These are phyloP conservation scores for Erethizon dorsatum DNA, from an alignment of 2,797 vertebrate species.

Conservation along the genomic window DNA sequence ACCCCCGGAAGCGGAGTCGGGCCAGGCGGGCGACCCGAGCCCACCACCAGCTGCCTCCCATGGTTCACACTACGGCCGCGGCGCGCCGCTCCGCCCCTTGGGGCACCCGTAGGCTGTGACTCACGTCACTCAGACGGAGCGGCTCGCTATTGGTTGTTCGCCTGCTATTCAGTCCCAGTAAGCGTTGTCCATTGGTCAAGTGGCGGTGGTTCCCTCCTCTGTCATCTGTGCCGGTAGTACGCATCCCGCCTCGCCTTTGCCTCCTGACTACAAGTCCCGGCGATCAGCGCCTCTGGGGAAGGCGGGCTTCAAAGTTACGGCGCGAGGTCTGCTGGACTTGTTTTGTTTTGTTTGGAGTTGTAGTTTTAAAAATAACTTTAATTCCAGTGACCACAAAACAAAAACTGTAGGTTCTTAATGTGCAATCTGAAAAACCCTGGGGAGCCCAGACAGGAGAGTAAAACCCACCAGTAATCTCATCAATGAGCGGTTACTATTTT, in stretches of 20 bases:
- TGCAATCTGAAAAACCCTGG: conserved; percentile 13
- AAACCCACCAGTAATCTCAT: conserved; percentile 11
- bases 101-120: conserved; percentile 23
- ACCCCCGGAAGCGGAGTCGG: conserved; percentile 78
- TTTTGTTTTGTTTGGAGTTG: conserved; percentile 4
- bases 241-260: conserved; percentile 23
- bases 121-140: background rate
- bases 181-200: conserved; percentile 65
- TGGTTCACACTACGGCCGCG: conserved; percentile 71
- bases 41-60: conserved; percentile 86
- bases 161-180: background rate
- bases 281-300: background rate
- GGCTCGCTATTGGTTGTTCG: background rate
- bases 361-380: background rate
- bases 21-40: conserved; percentile 81
- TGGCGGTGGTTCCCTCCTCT: conserved; percentile 57
- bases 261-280: conserved; percentile 74
- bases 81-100: conserved; percentile 44
- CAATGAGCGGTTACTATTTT: background rate
- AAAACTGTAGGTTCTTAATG: background rate
- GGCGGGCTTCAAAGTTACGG: background rate
- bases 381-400: background rate
- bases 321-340: conserved; percentile 57
- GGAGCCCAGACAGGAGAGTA: background rate
- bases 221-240: conserved; percentile 75